Evolutionary conservation across 2,888 invertebrate species (phyloP), one percentile per base, ranked within the genome.

Genomic region (Tridacna crocea): DNA sequence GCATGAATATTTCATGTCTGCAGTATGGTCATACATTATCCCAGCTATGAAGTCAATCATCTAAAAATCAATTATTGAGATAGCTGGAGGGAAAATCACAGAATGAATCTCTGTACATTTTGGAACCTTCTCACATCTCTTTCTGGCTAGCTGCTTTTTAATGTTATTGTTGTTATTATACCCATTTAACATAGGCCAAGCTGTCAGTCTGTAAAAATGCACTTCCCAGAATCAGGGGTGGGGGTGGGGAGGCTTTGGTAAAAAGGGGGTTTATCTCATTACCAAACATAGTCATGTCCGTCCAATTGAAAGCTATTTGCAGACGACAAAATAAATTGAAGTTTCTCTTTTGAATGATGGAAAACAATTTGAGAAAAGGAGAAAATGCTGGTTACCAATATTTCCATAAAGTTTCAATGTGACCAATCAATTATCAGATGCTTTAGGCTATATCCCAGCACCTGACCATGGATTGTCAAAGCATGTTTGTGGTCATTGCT

Each of bases 61-160:
- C 36, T n/a, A 17, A n/a, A 73, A 73, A 73, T 60, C 73, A 60
- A 60, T 73, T 73, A 60, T 73, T 60, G 60, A 27, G n/a, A 60
- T 55, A 17, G 58, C 13, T 73, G 27, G 4, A 15, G n/a, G n/a
- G 15, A 68, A 19, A 68, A 70, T 70, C 70, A 24, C 22, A 70
- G 10, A 48, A 70, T 70, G 22, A 70, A 70, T 70, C 70, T 70
- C 51, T n/a, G 68, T 46, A 68, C 68, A 68, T 47, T 68, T 12
- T 68, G 19, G n/a, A 10, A 6, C 13, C 13, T n/a, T n/a, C 10
- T n/a, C n/a, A n/a, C n/a, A n/a, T n/a, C n/a, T 55, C 1, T 17
- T 55, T 55, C n/a, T 17, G 55, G 2, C 55, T 19, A 1, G 10
- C 55, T 55, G 2, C n/a, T 12, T 11, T 22, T 0, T 22, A 11